Evolutionary conservation across 2,888 invertebrate species (phyloP).

Genomic region (Tenthredo mesomela): DNA sequence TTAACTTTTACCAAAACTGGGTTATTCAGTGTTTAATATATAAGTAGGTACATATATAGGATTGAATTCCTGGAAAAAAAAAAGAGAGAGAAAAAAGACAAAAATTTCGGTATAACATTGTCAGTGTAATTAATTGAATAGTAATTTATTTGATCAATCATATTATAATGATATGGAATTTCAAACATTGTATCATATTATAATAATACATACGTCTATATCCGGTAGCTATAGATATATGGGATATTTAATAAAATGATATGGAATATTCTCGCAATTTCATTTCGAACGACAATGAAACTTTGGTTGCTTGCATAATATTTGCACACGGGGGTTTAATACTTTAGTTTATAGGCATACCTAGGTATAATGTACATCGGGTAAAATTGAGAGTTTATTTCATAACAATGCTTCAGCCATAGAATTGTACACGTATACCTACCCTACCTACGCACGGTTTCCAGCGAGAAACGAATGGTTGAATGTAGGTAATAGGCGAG

Average conservation of each 20-base stretch:
- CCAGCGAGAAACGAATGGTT: not conserved
- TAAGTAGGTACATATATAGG: too few species aligned
- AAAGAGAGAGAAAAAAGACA: not conserved
- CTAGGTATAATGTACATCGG: not conserved
- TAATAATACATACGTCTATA: not conserved
- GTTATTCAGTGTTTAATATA: not conserved
- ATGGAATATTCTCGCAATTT: not conserved
- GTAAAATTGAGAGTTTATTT: not conserved
- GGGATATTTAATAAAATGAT: not conserved
- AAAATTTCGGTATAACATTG: not conserved
- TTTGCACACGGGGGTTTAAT: not conserved
- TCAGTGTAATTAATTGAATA: not conserved
- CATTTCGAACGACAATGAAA: not conserved
- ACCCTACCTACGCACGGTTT: not conserved
- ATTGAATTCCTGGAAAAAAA: not conserved
- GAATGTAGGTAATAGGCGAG: not conserved
- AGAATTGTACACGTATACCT: not conserved
- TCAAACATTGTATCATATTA: not conserved
- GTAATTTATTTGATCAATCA: not conserved
- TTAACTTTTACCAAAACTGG: not conserved
- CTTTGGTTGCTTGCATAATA: not conserved
- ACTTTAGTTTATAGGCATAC: not conserved
- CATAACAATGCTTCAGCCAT: not conserved
- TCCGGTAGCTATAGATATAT: not conserved
- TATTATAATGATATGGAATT: not conserved